Percentiles rank a stretch among this genome's conserved stretches.
Conservation (phyloP, 2,113 vertebrate species). For the Brachionichthys hirsutus region DNA sequence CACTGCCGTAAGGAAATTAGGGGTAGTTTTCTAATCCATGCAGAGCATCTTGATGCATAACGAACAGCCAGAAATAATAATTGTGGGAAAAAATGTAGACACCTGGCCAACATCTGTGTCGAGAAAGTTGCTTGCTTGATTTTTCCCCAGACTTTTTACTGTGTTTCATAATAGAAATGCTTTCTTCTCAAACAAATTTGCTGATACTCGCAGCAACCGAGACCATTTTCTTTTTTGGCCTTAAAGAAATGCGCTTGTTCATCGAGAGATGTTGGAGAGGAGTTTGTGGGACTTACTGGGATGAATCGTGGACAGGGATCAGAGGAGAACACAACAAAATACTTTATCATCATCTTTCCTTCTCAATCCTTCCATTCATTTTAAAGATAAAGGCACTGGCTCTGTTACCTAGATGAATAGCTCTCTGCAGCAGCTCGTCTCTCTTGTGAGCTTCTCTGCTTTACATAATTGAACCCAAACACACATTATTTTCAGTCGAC, state of each 20-base stretch:
- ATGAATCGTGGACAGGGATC: conserved; percentile 34
- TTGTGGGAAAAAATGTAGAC: conserved; percentile 57
- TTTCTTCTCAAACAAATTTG: too few species aligned
- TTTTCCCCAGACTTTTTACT: background rate
- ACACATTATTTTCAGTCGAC: too few species aligned
- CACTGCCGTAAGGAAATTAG: conserved; percentile 35
- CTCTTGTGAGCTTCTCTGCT: conserved; percentile 4
- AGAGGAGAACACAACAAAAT: conserved; percentile 21
- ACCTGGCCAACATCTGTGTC: conserved; percentile 65
- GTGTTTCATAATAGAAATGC: too few species aligned
- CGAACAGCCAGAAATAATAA: conserved; percentile 70
- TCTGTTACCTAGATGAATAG: conserved; percentile 24
- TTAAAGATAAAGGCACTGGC: conserved; percentile 34
- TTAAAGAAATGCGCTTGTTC: too few species aligned
- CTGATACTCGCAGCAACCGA: too few species aligned
- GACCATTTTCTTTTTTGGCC: too few species aligned
- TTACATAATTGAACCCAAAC: conserved; percentile 3
- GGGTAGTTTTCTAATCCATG: conserved; percentile 53
- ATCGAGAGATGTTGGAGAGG: conserved; percentile 29
- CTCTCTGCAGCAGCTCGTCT: background rate
- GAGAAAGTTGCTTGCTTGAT: conserved; percentile 49
- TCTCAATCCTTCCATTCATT: conserved; percentile 34
- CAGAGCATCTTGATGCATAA: conserved; percentile 67
- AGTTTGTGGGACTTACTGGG: conserved; percentile 34
- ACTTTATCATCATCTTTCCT: conserved; percentile 31